Evolutionary conservation across 2,888 invertebrate genomes (phyloP).

Genomic region (Fragum fragum): DNA sequence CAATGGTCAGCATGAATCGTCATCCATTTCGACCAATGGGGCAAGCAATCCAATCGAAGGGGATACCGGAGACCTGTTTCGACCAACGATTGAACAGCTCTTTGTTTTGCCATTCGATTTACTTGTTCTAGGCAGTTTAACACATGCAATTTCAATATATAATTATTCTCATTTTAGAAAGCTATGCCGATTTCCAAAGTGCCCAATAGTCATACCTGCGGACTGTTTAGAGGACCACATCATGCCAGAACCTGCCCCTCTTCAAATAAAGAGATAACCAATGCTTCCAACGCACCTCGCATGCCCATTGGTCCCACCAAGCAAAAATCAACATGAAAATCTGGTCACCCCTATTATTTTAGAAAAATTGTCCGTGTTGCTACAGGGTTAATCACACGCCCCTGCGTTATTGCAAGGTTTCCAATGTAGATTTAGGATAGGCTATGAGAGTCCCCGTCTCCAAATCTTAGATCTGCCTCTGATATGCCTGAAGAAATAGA

Average conservation of each 20-base stretch:
- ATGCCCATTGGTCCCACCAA: too few relatives aligned
- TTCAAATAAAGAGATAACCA: too few relatives aligned
- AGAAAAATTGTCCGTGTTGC: neutral
- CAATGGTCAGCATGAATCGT: too few relatives aligned
- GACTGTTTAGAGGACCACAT: constrained; percentile 33
- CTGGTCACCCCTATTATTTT: neutral
- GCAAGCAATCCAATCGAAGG: too few relatives aligned
- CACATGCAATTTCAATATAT: too few relatives aligned
- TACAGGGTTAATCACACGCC: neutral
- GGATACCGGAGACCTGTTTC: too few relatives aligned
- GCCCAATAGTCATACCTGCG: constrained; percentile 31
- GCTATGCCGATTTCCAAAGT: neutral
- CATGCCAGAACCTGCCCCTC: constrained; percentile 23
- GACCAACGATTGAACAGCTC: too few relatives aligned
- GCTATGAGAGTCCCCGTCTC: constrained; percentile 15
- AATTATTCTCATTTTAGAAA: too few relatives aligned
- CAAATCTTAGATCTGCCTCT: constrained; percentile 32
- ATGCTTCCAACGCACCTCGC: neutral
- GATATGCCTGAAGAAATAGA: neutral
- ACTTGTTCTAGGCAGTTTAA: too few relatives aligned
- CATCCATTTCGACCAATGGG: too few relatives aligned
- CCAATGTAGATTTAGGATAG: constrained; percentile 23
- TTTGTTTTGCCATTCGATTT: too few relatives aligned
- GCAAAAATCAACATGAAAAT: neutral
- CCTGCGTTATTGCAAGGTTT: constrained; percentile 28